Evolutionary conservation across 1,140 invertebrate species (phyloP).

Genomic region (Drosophila bocqueti): DNA sequence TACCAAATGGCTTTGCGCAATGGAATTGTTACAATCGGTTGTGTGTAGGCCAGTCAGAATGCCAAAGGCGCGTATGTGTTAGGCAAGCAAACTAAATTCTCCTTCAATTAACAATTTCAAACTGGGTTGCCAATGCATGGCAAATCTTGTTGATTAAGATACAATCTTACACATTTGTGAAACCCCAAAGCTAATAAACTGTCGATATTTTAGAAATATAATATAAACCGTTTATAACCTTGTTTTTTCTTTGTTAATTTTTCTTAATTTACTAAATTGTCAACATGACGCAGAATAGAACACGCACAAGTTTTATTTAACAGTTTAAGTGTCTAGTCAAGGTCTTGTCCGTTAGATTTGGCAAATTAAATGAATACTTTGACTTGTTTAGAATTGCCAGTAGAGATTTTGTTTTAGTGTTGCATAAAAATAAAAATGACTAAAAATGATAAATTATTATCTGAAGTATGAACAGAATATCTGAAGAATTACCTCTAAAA

Average conservation of each 20-base stretch:
- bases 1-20: slow-evolving; percentile 63
- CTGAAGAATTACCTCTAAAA: too few species aligned
- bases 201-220: neutral
- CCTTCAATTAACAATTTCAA: slow-evolving; percentile 21
- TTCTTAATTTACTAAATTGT: neutral
- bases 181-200: neutral
- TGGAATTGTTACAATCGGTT: slow-evolving; percentile 52
- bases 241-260: neutral
- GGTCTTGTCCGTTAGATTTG: neutral
- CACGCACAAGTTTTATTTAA: neutral
- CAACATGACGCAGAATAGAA: neutral
- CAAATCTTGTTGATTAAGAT: slow-evolving; percentile 1
- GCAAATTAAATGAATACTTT: neutral
- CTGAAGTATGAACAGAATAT: too few species aligned
- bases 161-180: neutral
- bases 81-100: slow-evolving; percentile 22
- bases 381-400: neutral
- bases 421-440: too few species aligned
- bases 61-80: slow-evolving; percentile 26
- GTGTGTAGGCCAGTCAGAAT: slow-evolving; percentile 25
- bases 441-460: too few species aligned
- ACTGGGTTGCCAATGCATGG: neutral
- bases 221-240: neutral
- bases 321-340: neutral
- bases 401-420: too few species aligned